A percentile compares a stretch with the other conserved stretches of the same genome.
phyloP scores from a whole-genome alignment of 1,140 invertebrate species.

The Brachionus angularis region DNA sequence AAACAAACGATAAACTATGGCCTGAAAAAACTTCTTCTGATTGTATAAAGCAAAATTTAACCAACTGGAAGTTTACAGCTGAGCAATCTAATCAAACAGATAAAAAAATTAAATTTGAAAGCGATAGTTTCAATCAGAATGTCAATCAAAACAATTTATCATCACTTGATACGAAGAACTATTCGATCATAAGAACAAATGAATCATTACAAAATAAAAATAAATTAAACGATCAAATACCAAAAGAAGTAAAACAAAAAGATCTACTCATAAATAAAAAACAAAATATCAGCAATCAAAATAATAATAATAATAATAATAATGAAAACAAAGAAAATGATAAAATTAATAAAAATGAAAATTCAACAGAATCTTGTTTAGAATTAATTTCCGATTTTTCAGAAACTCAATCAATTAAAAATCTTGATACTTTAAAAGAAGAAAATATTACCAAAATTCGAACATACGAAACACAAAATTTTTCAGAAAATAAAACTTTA shows the following conservation, averaged over 20 bases:
- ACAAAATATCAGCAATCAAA: too few species aligned
- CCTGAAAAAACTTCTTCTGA: not conserved
- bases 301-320: not conserved
- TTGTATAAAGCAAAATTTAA: not conserved
- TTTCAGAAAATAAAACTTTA: too few species aligned
- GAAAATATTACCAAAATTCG: too few species aligned
- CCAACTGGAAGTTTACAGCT: not conserved
- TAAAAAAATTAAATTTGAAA: not conserved
- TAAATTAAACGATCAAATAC: not conserved
- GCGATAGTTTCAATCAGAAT: not conserved
- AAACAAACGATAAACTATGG: not conserved
- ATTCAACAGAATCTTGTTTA: not conserved
- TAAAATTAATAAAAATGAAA: not conserved
- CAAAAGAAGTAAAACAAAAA: not conserved
- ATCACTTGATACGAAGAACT: not conserved
- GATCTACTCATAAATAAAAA: not conserved
- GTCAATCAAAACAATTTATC: not conserved
- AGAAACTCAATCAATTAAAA: too few species aligned
- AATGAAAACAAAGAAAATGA: not conserved
- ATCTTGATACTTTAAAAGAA: too few species aligned
- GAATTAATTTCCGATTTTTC: too few species aligned
- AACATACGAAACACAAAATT: too few species aligned
- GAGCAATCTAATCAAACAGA: not conserved
- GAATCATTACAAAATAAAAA: constrained; percentile 2
- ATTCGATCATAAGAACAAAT: not conserved